Conservation (phyloP, 2,113 vertebrate genomes). For the Nothobranchius furzeri region DNA sequence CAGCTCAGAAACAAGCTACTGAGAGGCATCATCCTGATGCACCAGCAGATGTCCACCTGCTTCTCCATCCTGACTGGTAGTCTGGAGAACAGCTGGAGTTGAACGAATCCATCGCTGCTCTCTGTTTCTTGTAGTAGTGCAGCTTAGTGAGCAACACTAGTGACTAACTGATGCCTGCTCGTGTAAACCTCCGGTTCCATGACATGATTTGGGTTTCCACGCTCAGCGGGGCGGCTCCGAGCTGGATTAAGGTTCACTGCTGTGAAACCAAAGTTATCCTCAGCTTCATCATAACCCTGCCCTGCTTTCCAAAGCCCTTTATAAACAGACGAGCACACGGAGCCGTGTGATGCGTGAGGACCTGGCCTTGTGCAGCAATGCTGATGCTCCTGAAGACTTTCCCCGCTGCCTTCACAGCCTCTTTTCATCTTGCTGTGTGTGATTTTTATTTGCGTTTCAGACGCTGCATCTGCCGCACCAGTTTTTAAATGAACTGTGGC, state of each 20-base stretch:
- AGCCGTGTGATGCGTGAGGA: conserved; percentile 43
- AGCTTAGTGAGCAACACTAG: too few species aligned
- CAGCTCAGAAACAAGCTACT: too few species aligned
- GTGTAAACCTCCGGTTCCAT: conserved; percentile 34
- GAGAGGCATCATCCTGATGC: too few species aligned
- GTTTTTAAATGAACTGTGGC: not conserved
- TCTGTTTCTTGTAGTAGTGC: too few species aligned
- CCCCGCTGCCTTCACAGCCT: conserved; percentile 8
- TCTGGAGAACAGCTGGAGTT: too few species aligned
- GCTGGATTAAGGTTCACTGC: conserved; percentile 52
- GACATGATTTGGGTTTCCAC: conserved; percentile 32
- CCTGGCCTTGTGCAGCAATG: conserved; percentile 5
- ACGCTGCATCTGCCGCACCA: not conserved
- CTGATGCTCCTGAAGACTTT: not conserved
- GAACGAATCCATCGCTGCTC: too few species aligned
- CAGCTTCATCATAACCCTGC: conserved; percentile 55
- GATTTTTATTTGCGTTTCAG: not conserved
- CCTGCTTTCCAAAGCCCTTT: conserved; percentile 52
- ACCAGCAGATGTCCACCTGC: too few species aligned
- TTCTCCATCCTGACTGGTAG: too few species aligned
- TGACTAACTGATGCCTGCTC: too few species aligned
- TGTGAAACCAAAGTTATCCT: conserved; percentile 64
- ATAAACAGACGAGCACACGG: conserved; percentile 56
- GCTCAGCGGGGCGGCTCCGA: conserved; percentile 40
- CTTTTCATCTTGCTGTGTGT: not conserved